Percentiles rank a stretch among this genome's conserved stretches.
Evolutionary conservation across 30 jellyfish, hydroid and myxozoan genomes (phyloP).

Genomic region (Pseudorhiza aurosa): DNA sequence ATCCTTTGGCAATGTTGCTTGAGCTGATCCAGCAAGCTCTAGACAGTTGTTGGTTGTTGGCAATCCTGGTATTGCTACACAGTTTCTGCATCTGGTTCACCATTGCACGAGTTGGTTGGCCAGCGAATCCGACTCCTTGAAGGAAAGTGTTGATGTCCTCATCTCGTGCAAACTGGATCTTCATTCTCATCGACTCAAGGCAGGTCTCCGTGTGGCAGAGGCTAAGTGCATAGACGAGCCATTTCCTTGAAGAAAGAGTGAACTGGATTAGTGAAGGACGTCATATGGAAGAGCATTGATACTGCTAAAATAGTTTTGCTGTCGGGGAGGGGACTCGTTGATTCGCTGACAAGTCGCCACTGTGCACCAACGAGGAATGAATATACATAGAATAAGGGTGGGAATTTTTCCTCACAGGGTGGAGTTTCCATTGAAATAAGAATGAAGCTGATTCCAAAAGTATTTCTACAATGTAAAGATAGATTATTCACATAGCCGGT

Average conservation of each 20-base stretch:
- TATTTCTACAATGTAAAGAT: too few relatives aligned
- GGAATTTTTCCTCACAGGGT: too few relatives aligned
- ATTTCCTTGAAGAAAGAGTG: not conserved
- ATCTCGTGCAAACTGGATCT: constrained; percentile 1
- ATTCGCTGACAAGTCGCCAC: too few relatives aligned
- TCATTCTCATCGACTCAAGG: constrained; percentile 21
- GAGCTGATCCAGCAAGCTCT: constrained; percentile 66
- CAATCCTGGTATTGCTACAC: constrained; percentile 36
- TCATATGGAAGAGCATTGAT: not conserved
- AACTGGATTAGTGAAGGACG: not conserved
- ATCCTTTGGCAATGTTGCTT: constrained; percentile 65
- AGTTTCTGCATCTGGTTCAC: constrained; percentile 42
- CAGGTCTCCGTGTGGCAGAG: constrained; percentile 55
- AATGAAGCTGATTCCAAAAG: too few relatives aligned
- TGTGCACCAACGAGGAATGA: too few relatives aligned
- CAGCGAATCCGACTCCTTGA: constrained; percentile 48
- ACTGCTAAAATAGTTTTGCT: not conserved
- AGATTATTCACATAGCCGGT: too few relatives aligned
- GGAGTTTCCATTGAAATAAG: too few relatives aligned
- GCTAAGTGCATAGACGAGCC: constrained; percentile 55
- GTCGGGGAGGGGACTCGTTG: too few relatives aligned
- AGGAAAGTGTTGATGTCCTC: constrained; percentile 30
- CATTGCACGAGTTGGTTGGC: constrained; percentile 53
- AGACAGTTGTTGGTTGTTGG: constrained; percentile 19
- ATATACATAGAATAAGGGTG: too few relatives aligned